Evolutionary conservation across 2,113 vertebrate genomes (phyloP).

Genomic region (Formicarius rufipectus): DNA sequence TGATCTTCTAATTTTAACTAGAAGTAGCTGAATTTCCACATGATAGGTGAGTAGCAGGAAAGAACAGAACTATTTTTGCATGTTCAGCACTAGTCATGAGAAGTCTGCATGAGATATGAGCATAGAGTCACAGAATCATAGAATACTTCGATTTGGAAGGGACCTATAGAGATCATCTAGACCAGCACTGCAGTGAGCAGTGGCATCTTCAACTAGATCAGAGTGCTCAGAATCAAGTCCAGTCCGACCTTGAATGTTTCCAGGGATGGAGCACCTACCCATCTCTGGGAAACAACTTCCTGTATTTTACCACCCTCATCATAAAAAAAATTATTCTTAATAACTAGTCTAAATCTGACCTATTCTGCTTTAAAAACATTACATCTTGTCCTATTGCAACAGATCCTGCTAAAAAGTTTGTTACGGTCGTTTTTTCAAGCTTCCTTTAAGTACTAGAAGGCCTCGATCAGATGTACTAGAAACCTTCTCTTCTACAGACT

Average conservation of each 20-base stretch:
- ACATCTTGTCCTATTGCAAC: not conserved
- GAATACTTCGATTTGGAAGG: not conserved
- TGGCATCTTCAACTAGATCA: not conserved
- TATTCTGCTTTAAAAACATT: not conserved
- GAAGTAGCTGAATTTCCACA: not conserved
- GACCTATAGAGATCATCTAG: not conserved
- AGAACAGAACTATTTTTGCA: not conserved
- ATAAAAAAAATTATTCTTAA: not conserved
- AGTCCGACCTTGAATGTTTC: not conserved
- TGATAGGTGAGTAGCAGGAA: not conserved
- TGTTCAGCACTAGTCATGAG: not conserved
- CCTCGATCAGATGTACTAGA: fast-evolving
- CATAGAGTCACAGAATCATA: not conserved
- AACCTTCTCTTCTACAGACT: not conserved
- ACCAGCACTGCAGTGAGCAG: not conserved
- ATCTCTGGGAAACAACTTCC: not conserved
- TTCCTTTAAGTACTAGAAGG: not conserved
- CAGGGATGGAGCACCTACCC: not conserved
- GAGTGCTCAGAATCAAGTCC: not conserved
- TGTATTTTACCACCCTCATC: not conserved
- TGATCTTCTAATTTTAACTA: constrained; percentile 43
- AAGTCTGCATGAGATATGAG: not conserved
- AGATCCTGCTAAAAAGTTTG: not conserved
- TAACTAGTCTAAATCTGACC: not conserved
- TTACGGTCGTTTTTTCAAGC: not conserved